Percentiles rank a stretch among this genome's conserved stretches.
phyloP scores from a whole-genome alignment of 2,113 vertebrate species.

The Ursus arctos region DNA sequence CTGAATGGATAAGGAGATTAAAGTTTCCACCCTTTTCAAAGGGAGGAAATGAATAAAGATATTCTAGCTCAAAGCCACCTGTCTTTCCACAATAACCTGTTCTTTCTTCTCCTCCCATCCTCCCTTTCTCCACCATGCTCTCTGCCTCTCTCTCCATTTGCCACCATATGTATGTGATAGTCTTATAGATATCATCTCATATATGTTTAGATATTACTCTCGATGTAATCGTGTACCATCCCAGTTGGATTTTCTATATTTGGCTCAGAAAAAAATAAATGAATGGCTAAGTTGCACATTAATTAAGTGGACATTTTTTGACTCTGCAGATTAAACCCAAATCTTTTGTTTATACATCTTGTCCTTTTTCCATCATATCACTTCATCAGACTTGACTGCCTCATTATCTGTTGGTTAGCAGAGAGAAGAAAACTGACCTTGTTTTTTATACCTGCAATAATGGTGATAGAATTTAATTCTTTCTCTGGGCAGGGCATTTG shows the following conservation, averaged over 20 bases:
- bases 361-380: background rate
- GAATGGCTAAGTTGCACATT: background rate
- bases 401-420: background rate
- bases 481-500: background rate
- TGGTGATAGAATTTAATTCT: background rate
- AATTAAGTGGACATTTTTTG: background rate
- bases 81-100: background rate
- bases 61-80: background rate
- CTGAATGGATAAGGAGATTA: background rate
- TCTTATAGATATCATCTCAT: background rate
- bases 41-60: background rate
- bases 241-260: background rate
- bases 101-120: background rate
- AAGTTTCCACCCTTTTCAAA: background rate
- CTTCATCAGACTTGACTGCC: background rate
- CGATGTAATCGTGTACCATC: background rate
- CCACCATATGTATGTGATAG: background rate
- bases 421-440: background rate
- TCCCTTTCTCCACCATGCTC: background rate
- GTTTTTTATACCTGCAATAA: background rate
- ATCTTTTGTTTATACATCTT: background rate
- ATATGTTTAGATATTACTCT: background rate
- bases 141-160: background rate
- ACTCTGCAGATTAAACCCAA: background rate
- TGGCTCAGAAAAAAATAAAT: background rate